These are phyloP conservation scores for Nyctibius bracteatus DNA, from an alignment of 2,113 vertebrate species.

Conservation along the genomic window DNA sequence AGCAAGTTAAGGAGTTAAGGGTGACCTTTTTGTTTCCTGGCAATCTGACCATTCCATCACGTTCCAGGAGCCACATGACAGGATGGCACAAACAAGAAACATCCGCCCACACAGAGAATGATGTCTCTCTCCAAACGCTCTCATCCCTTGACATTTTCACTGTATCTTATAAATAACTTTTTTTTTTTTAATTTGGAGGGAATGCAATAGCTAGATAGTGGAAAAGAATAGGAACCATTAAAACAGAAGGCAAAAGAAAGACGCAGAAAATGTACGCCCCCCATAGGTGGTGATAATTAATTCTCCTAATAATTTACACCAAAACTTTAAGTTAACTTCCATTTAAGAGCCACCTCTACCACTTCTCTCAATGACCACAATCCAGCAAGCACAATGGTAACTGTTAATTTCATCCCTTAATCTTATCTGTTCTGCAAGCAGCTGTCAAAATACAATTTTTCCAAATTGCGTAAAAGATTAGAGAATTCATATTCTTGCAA, in stretches of 20 bases:
- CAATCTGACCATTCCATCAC: background rate
- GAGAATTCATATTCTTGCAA: background rate
- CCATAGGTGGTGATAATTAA: background rate
- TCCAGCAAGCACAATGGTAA: background rate
- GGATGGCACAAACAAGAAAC: slow-evolving; percentile 37
- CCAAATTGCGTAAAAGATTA: background rate
- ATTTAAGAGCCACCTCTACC: background rate
- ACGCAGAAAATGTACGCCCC: background rate
- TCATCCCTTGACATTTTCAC: slow-evolving; percentile 28
- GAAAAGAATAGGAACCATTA: background rate
- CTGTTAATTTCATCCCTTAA: background rate
- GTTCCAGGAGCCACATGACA: slow-evolving; percentile 41
- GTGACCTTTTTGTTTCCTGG: slow-evolving; percentile 10
- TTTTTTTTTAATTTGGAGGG: background rate
- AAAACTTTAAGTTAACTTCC: background rate
- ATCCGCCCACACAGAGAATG: background rate
- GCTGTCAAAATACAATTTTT: background rate
- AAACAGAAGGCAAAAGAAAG: background rate
- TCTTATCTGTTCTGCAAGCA: background rate
- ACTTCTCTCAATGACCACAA: background rate
- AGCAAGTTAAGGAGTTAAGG: slow-evolving; percentile 29
- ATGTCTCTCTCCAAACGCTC: background rate
- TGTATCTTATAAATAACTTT: background rate
- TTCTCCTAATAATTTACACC: background rate
- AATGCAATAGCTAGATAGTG: background rate